Percentiles rank a stretch among this genome's conserved stretches.
Evolutionary conservation across 1,140 invertebrate species (phyloP).

Genomic region (Zophobas morio): DNA sequence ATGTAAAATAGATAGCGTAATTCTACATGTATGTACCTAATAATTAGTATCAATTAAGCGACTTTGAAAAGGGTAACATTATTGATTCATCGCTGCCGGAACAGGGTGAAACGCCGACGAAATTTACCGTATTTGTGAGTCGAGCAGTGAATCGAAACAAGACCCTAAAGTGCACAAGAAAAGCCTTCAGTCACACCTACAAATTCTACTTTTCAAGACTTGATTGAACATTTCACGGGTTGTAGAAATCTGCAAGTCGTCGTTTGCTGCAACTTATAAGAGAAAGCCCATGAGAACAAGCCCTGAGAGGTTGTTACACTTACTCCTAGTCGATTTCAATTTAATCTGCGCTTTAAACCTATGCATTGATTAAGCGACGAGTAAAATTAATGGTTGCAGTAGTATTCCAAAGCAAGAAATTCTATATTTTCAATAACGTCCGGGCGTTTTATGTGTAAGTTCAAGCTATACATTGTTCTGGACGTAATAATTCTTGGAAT

Average conservation of each 20-base stretch:
- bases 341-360: background rate
- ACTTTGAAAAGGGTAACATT: constrained; percentile 26
- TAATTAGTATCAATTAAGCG: constrained; percentile 39
- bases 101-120: constrained; percentile 8
- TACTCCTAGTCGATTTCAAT: background rate
- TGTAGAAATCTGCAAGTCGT: background rate
- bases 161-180: background rate
- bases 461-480: no score
- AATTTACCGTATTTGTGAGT: constrained; percentile 11
- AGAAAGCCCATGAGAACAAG: background rate
- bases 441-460: no score
- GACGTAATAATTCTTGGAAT: no score
- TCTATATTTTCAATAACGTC: no score
- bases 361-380: no score
- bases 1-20: constrained; percentile 7
- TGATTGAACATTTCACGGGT: background rate
- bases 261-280: background rate
- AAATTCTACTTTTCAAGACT: background rate
- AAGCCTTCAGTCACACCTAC: background rate
- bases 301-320: no score
- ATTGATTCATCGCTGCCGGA: constrained; percentile 26
- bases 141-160: background rate
- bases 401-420: no score
- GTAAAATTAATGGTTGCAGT: no score
- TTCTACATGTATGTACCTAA: constrained; percentile 11